Evolutionary conservation across 2,797 vertebrate species (phyloP), one percentile per base, ranked within the genome.

Genomic region (Molossus alvarezi): DNA sequence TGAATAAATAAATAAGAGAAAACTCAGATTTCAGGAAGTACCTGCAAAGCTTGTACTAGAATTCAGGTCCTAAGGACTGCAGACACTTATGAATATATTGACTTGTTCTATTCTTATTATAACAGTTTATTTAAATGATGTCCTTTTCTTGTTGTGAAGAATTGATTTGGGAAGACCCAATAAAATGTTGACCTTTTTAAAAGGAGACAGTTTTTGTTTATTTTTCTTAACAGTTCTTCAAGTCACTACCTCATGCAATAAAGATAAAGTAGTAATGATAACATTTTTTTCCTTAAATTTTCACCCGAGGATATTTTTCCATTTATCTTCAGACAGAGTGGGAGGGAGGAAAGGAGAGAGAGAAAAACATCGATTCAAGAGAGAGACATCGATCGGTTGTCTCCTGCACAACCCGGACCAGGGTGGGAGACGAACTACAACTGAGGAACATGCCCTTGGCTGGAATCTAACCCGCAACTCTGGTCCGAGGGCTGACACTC

Each of bases 161-260:
- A 89, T 75, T 88, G 94, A 94, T 95, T 97, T 92, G 85, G 65
- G 62, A 95, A 96, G 77, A 89, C 80, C 51, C 55, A 84, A n/a
- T 91, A 91, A 97, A 95, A 94, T 92, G 48, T 79, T 97, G 82
- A 94, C 80, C 77, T 97, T 96, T 92, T 45, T 72, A 92, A 85
- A 73, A 92, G 33, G 41, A 45, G 41, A 45, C 60, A 65, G 37
- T 58, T 23, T 29, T 48, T 27, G 14, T 79, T 25, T 37, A 14
- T 58, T 71, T 71, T 71, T 71, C 13, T 41, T 3, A 71, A 71
- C 18, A 71, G 37, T 71, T 71, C 37, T 41, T 71, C 33, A 71
- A 71, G 69, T 71, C 69, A 71, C 69, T 71, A 71, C 23, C 20
- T 71, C 69, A 41, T 37, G 37, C 69, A 71, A 37, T 69, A 69